Percentiles rank a stretch among this genome's conserved stretches.
phyloP scores from a whole-genome alignment of 2,888 invertebrate genomes.

The Agelastica alni region DNA sequence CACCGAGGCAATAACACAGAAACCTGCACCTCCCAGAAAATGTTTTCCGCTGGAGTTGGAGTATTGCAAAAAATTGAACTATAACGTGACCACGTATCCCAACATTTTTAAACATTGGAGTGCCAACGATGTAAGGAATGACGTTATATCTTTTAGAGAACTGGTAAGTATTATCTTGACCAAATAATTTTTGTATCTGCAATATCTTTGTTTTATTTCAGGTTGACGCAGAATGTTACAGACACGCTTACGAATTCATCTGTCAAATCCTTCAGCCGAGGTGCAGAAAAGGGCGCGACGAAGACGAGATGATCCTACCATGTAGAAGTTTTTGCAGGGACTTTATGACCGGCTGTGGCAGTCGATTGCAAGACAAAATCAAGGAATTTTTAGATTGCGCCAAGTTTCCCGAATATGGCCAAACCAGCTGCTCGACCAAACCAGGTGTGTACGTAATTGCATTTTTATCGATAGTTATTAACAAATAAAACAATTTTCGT shows the following conservation, averaged over 20 bases:
- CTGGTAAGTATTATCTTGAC: conserved; percentile 26
- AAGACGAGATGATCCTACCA: conserved; percentile 67
- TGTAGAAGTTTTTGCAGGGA: conserved; percentile 85
- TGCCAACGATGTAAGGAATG: conserved; percentile 68
- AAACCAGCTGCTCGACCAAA: conserved; percentile 75
- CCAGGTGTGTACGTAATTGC: conserved; percentile 65
- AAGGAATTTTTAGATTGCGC: conserved; percentile 77
- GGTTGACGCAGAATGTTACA: conserved; percentile 89
- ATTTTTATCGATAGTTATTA: not conserved
- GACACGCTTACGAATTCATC: conserved; percentile 85
- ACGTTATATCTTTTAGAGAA: conserved; percentile 76
- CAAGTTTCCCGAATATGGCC: conserved; percentile 78
- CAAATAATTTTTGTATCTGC: not conserved
- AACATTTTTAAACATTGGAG: conserved; percentile 73
- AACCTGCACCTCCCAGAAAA: conserved; percentile 66
- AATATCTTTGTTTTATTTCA: conserved; percentile 49
- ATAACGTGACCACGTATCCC: conserved; percentile 83
- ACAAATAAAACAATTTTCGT: too few relatives aligned
- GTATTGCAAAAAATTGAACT: conserved; percentile 73
- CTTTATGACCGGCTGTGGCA: conserved; percentile 82
- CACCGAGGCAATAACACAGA: conserved; percentile 58
- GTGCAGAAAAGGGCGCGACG: conserved; percentile 60
- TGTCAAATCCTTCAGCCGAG: conserved; percentile 85
- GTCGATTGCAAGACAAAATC: conserved; percentile 71
- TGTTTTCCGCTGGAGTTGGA: conserved; percentile 70